These are phyloP conservation scores for Carapus acus DNA, from an alignment of 2,797 vertebrate species.

Conservation along the genomic window DNA sequence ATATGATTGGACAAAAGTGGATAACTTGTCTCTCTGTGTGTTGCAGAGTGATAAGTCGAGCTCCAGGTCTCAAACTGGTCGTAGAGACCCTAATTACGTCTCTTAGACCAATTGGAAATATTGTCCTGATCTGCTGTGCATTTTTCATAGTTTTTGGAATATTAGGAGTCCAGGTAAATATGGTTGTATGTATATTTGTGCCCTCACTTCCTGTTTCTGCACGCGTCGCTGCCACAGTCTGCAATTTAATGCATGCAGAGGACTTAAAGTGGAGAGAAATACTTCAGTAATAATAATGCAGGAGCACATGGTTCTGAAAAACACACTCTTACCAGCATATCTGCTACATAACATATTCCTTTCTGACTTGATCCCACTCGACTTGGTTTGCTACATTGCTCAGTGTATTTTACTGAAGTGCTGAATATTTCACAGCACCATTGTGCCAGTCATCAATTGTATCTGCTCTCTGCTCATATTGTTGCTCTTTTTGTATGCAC, in stretches of 20 bases:
- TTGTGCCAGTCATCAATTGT: too few species aligned
- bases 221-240: neutral
- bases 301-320: slow-evolving; percentile 13
- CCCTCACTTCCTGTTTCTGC: neutral
- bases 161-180: slow-evolving; percentile 89
- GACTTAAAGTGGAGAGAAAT: slow-evolving; percentile 4
- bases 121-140: slow-evolving; percentile 92
- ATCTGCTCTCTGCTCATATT: slow-evolving; percentile 24
- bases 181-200: neutral
- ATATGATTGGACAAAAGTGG: too few species aligned
- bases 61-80: slow-evolving; percentile 91
- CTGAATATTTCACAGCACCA: too few species aligned
- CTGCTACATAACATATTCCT: slow-evolving; percentile 28
- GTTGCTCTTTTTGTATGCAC: neutral
- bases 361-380: too few species aligned
- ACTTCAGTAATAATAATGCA: slow-evolving; percentile 6
- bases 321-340: slow-evolving; percentile 5
- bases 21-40: slow-evolving; percentile 13
- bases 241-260: slow-evolving; percentile 1
- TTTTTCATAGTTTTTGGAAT: slow-evolving; percentile 95
- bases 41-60: slow-evolving; percentile 90
- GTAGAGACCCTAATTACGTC: slow-evolving; percentile 95
- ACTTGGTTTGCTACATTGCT: too few species aligned
- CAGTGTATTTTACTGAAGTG: too few species aligned
- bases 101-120: slow-evolving; percentile 90